Evolutionary conservation across 1,140 invertebrate species (phyloP).

Genomic region (Pogonomyrmex barbatus): DNA sequence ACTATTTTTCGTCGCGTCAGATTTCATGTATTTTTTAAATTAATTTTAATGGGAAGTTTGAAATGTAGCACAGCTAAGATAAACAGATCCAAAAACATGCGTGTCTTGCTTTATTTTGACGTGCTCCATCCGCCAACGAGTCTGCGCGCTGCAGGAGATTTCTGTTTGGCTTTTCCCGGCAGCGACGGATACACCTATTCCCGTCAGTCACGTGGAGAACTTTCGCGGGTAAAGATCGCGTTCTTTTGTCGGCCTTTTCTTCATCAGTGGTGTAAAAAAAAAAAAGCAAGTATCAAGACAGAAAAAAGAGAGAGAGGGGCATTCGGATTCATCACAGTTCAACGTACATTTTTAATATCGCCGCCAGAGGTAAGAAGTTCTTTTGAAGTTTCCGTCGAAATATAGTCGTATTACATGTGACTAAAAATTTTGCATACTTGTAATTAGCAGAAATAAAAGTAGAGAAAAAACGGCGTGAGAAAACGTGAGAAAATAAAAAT

Average conservation of each 20-base stretch:
- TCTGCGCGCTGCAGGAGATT: conserved; percentile 51
- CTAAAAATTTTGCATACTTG: background rate
- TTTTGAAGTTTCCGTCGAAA: background rate
- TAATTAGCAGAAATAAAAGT: background rate
- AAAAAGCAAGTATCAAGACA: background rate
- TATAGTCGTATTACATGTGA: background rate
- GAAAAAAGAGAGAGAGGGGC: background rate
- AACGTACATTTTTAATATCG: conserved; percentile 14
- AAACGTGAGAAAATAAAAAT: too few species aligned
- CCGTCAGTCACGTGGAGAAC: conserved; percentile 62
- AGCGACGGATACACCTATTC: conserved; percentile 43
- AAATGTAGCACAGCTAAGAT: background rate
- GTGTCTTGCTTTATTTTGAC: conserved; percentile 43
- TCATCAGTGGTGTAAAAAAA: background rate
- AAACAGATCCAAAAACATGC: background rate
- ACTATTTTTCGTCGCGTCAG: background rate
- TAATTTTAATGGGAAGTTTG: background rate
- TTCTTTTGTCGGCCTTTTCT: background rate
- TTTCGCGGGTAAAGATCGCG: conserved; percentile 50
- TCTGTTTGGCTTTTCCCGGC: conserved; percentile 62
- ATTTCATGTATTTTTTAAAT: background rate
- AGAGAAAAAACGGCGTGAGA: too few species aligned
- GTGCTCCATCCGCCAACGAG: conserved; percentile 42
- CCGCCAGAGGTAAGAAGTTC: background rate
- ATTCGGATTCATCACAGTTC: background rate